Evolutionary conservation across 2,797 vertebrate genomes (phyloP), one percentile per base, ranked within the genome.

Genomic region (Xenopus petersii): DNA sequence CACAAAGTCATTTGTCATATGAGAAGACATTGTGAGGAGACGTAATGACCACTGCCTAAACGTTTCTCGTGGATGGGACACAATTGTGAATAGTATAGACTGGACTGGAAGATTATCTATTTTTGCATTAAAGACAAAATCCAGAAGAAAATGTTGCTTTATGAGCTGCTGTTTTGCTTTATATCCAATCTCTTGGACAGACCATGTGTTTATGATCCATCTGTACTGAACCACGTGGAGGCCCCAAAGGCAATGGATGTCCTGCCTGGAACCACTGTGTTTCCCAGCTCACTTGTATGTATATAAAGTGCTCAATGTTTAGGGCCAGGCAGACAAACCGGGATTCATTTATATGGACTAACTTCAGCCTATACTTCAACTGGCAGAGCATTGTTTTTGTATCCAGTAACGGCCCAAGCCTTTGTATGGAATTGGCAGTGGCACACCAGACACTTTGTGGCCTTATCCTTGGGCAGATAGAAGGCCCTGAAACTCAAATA

Each of bases 1-100:
- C 83, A 98, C 95, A 70, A 96, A 98, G 84, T 99, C 97, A 7
- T 99, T 99, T 88, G 82, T 93, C 85, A 93, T 93, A 87, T 93
- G 76, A 79, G 62, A 58, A 61, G 61, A 60, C 47, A 42, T 16
- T 51, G 15, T 16, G 42, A 24, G 62, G 9, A 48, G 55, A 61
- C 70, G 48, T 78, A 30, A 30, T 21, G 48, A 36, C 66, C 15
- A 48, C 66, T 12, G 0, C 47, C 54, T 70, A 58, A 3, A 42
- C 30, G 16, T 42, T 26, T 54, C 15, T 58, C 66, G 17, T 21
- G 54, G 30, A 74, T 78, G 59, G 58, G 48, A 15, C 70, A 12
- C 70, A 48, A 63, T 77, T 64, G 64, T 64, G 49, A 64, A 68
- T 60, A 69, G 11, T 13, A 79, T 59, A 42, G 54, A 74, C 66